phyloP scores from a whole-genome alignment of 2,888 invertebrate species.

The Tinea semifulvella region DNA sequence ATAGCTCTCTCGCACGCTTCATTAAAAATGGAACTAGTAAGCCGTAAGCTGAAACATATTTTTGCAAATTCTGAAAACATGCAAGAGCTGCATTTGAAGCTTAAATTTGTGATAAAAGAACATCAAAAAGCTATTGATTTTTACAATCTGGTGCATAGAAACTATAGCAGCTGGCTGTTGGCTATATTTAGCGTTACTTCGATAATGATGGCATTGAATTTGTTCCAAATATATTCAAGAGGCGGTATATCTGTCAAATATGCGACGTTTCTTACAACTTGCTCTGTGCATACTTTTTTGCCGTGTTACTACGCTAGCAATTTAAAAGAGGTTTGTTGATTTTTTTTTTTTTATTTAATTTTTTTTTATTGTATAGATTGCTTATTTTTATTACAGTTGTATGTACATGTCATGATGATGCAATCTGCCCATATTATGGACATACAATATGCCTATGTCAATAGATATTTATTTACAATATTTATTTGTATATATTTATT shows the following conservation, averaged over 20 bases:
- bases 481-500: too few species aligned
- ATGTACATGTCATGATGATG: too few species aligned
- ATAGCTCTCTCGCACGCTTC: background rate
- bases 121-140: background rate
- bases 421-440: too few species aligned
- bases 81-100: background rate
- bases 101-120: background rate
- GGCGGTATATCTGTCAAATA: background rate
- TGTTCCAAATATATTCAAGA: background rate
- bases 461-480: too few species aligned
- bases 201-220: background rate
- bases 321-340: too few species aligned
- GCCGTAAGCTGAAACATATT: background rate
- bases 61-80: background rate
- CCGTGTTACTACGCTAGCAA: background rate
- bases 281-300: background rate
- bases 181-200: background rate
- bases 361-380: too few species aligned
- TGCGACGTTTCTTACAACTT: background rate
- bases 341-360: too few species aligned
- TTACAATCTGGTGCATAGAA: background rate
- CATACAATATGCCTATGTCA: too few species aligned
- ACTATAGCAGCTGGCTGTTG: background rate
- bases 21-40: background rate
- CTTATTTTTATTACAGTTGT: too few species aligned